These are phyloP conservation scores for Caenorhabditis sp. DNA, from an alignment of 2,888 invertebrate genomes.

Conservation along the genomic window DNA sequence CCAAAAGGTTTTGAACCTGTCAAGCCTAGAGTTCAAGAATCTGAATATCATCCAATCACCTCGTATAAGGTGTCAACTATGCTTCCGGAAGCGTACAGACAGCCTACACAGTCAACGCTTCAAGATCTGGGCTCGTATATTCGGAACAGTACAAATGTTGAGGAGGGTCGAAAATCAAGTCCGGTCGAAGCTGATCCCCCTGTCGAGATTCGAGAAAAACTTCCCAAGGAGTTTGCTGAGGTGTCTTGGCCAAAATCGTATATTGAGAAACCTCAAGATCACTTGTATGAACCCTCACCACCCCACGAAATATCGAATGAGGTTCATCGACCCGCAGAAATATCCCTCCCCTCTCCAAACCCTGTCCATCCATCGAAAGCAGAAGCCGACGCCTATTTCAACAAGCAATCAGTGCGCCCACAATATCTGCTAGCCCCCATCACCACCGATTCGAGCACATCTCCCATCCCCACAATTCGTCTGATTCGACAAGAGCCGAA, in stretches of 20 bases:
- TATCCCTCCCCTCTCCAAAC: neutral
- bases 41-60: neutral
- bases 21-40: neutral
- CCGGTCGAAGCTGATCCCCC: too few relatives aligned
- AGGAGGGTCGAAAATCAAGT: too few relatives aligned
- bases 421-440: neutral
- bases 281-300: neutral
- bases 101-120: too few relatives aligned
- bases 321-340: neutral
- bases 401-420: neutral
- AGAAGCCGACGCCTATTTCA: neutral
- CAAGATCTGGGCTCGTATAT: too few relatives aligned
- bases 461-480: constrained; percentile 43
- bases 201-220: too few relatives aligned
- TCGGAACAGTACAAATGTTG: too few relatives aligned
- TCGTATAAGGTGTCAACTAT: neutral
- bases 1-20: neutral
- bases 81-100: too few relatives aligned
- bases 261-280: too few relatives aligned
- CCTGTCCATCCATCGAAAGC: neutral
- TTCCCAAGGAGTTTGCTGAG: too few relatives aligned
- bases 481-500: constrained; percentile 16
- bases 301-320: neutral
- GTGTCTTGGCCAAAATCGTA: too few relatives aligned
- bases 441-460: constrained; percentile 42